Conservation (phyloP, 2,888 invertebrate genomes). For the Catocala sponsa region DNA sequence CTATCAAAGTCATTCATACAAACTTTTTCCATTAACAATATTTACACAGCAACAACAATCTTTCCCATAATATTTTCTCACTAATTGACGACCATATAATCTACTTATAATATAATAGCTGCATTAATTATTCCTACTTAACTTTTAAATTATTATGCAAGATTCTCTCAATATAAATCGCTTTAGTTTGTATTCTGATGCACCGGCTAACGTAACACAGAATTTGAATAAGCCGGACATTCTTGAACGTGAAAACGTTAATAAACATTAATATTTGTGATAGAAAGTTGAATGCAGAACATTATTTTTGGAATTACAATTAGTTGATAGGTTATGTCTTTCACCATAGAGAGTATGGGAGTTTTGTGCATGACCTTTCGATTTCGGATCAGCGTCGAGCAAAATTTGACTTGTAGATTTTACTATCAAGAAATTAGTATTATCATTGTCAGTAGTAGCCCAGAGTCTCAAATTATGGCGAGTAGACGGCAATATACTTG, state of each 20-base stretch:
- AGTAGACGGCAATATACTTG: no score
- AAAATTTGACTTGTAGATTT: no score
- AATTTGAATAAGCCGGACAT: constrained; percentile 39
- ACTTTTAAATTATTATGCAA: constrained; percentile 20
- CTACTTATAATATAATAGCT: constrained; percentile 12
- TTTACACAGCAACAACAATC: constrained; percentile 5
- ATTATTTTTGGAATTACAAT: no score
- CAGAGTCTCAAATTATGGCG: no score
- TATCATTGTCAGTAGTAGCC: no score
- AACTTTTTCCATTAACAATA: not conserved
- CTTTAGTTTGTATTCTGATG: constrained; percentile 18
- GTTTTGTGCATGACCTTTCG: no score
- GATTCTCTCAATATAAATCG: constrained; percentile 20
- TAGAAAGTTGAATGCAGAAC: constrained; percentile 24
- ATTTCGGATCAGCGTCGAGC: no score
- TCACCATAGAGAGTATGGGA: no score
- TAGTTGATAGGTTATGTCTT: not conserved
- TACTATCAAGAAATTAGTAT: no score
- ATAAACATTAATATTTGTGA: constrained; percentile 15
- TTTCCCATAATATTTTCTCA: constrained; percentile 17
- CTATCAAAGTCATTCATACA: not conserved
- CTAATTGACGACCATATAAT: constrained; percentile 24
- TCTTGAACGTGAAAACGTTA: constrained; percentile 22
- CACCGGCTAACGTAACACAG: constrained; percentile 7
- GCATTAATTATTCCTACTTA: constrained; percentile 25